Base-by-base conservation (phyloP, 2,797 vertebrate genomes). In the Cephalopachus bancanus region DNA sequence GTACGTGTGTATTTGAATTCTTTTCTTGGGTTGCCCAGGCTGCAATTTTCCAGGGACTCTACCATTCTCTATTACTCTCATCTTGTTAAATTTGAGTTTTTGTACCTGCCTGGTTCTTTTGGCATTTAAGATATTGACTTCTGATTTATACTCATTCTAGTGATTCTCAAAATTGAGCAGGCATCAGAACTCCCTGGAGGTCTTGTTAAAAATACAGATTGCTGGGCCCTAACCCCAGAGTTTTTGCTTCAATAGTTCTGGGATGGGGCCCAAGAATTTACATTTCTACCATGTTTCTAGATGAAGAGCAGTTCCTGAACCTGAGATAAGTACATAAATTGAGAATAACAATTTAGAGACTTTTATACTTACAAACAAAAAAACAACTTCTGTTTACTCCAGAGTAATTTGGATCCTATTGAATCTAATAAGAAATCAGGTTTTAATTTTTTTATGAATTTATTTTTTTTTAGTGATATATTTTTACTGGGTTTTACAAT, bases 401-500 rank as follows among this genome's bases (percentile, higher is more conserved):
- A 67, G 69, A 94, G 9, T 72, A 83, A 15, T 93, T 93, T 92
- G 20, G 16, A 44, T 53, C 89, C n/a, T 71, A 44, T 44, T 44
- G 44, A 44, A 44, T 44, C 44, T 44, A 44, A 44, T 44, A 44
- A 44, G 44, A 44, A 44, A 44, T 44, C 44, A 44, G 44, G 44
- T 44, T 44, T 4, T 44, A 44, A 44, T 44, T 44, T 44, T 44
- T 44, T 44, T 44, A 5, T 79, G 71, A 71, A 22, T 12, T 86
- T 85, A 60, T 89, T 95, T 64, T 89, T 94, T 96, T 83, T 49
- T 55, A 28, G 60, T 83, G 74, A 76, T 64, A 20, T 74, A 60
- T 95, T 92, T 85, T 67, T 81, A 71, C 84, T 94, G 22, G 67
- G 85, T 94, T 89, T 93, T 81, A 78, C 37, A 69, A 65, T 69